Base-by-base conservation (phyloP, 2,113 vertebrate genomes). In the Diadophis punctatus region DNA sequence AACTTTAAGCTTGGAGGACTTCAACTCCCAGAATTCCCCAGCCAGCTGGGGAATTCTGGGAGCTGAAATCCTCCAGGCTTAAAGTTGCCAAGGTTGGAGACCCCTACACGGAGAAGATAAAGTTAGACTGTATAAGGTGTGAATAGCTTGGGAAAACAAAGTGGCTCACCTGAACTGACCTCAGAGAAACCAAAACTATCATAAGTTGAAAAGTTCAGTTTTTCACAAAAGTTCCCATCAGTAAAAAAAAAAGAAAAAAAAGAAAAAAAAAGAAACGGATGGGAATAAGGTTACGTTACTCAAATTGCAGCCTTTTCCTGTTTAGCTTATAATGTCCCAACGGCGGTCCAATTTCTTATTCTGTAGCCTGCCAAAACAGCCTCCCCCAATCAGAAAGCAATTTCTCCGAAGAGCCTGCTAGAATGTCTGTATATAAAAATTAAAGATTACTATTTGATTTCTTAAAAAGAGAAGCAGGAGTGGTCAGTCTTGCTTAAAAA, bases 301-400 rank as follows among this genome's bases (percentile, higher is more conserved):
- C 63, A 90, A 1, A 87, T 27, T 14, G 58, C 90, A 87, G 85
- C 93, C 10, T 84, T 92, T 96, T 96, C 96, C 95, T 95, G 48
- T 1, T 10, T 94, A 94, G 94, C 22, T 93, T 58, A 80, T 93
- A 16, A 88, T 0, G 52, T 95, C 95, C 95, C 93, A 52, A 8
- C 86, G 95, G 92, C 89, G 46, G 91, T 86, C 92, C 30, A 93
- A 94, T 93, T 95, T 94, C 93, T 96, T 93, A 93, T 93, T 90
- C 1, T 0, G 0, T 1, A 11, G 0, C 18, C 52, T 94, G 94
- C 96, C 95, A 48, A 55, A 84, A n/a, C 51, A 93, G 39, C 58
- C 2, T 88, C 0, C 86, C 0, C 55, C 90, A 3, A 30, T 93
- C 94, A 94, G 95, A 95, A 96, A 96, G 91, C 46, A 23, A 91